Conservation (phyloP, 2,888 invertebrate species). For the Drosophila anceps region DNA sequence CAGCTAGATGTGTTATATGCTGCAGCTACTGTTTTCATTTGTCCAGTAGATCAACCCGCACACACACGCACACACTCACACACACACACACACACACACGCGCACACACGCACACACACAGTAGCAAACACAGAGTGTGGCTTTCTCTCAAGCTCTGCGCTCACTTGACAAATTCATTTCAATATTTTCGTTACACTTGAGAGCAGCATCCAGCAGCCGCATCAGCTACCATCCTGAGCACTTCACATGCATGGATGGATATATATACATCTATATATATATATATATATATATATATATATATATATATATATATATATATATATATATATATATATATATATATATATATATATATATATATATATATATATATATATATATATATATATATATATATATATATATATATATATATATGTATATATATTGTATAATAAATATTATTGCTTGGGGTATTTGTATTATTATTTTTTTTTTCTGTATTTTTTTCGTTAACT, state of each 20-base stretch:
- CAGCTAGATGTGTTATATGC: conserved; percentile 4
- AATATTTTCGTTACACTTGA: conserved; percentile 78
- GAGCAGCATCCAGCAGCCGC: conserved; percentile 35
- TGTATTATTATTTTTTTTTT: conserved; percentile 29
- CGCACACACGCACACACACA: conserved; percentile 32
- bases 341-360: conserved; percentile 4
- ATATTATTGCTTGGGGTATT: conserved; percentile 64
- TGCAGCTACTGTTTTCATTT: conserved; percentile 7
- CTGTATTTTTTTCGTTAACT: conserved; percentile 32
- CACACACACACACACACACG: conserved; percentile 23
- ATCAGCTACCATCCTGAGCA: conserved; percentile 65
- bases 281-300: conserved; percentile 9
- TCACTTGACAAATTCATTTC: conserved; percentile 72
- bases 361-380: conserved; percentile 4
- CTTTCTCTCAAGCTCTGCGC: conserved; percentile 28
- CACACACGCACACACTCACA: conserved; percentile 22
- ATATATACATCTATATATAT: conserved; percentile 18
- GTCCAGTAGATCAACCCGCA: conserved; percentile 23
- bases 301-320: no score
- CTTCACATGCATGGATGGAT: conserved; percentile 50
- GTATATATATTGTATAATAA: conserved; percentile 24
- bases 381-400: conserved; percentile 7
- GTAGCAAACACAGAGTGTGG: conserved; percentile 1
- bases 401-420: conserved; percentile 7
- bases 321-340: conserved; percentile 4